A percentile compares a stretch with the other conserved stretches of the same genome.
phyloP scores from a whole-genome alignment of 2,797 vertebrate species.

The Danio tinwini region DNA sequence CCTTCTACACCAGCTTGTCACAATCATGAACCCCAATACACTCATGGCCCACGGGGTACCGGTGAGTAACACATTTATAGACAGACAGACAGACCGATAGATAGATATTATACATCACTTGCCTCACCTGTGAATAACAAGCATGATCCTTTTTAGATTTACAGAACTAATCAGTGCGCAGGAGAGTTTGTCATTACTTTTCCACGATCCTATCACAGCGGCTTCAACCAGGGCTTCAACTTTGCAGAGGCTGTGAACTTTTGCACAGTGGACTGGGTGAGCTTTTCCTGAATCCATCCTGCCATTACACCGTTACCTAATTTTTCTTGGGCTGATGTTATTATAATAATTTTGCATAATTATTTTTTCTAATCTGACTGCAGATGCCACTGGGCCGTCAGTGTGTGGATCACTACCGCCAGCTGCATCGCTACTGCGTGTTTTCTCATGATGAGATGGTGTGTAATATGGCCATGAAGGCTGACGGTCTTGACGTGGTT shows the following conservation, averaged over 20 bases:
- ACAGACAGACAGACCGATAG: too few species aligned
- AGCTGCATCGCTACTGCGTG: constrained; percentile 92
- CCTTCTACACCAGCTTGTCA: constrained; percentile 93
- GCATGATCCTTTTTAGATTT: constrained; percentile 79
- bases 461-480: constrained; percentile 93
- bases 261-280: constrained; percentile 97
- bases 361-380: neutral
- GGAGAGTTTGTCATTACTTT: constrained; percentile 98
- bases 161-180: constrained; percentile 96
- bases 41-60: constrained; percentile 93
- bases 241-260: constrained; percentile 98
- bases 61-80: constrained; percentile 71
- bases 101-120: constrained; percentile 84
- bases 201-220: constrained; percentile 95
- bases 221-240: constrained; percentile 98
- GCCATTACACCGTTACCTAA: neutral
- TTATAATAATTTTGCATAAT: neutral
- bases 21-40: constrained; percentile 97
- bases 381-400: constrained; percentile 92
- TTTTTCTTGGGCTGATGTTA: neutral
- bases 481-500: constrained; percentile 84
- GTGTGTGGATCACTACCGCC: constrained; percentile 95
- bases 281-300: constrained; percentile 22
- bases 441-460: constrained; percentile 99
- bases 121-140: constrained; percentile 84